Conservation (phyloP, 2,888 invertebrate species). For the Zygogramma bicolorata region DNA sequence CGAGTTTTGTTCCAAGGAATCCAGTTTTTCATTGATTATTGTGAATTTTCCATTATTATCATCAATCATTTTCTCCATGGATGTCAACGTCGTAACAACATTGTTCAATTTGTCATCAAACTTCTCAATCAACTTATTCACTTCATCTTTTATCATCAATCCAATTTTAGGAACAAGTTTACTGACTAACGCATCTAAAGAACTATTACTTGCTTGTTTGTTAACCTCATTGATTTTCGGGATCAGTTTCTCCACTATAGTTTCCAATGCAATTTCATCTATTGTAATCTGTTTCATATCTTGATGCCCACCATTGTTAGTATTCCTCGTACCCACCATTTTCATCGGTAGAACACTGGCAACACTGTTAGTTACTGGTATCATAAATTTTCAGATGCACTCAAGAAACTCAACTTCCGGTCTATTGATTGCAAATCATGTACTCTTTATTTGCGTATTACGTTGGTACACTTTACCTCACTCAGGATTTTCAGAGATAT, state of each 20-base stretch:
- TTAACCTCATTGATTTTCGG: neutral
- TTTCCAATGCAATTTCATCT: neutral
- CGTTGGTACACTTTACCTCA: too few relatives aligned
- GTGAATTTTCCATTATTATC: too few relatives aligned
- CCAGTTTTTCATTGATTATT: conserved; percentile 3
- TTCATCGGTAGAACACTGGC: neutral
- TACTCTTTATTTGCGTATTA: neutral
- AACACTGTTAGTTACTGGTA: neutral
- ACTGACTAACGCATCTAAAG: neutral
- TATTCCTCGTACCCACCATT: neutral
- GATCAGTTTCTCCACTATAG: neutral
- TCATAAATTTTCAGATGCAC: neutral
- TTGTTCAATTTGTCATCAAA: conserved; percentile 3
- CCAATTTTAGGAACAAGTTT: neutral
- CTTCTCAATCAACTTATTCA: neutral
- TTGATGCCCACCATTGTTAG: neutral
- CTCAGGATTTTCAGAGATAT: neutral
- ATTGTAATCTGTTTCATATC: neutral
- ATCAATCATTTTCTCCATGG: neutral
- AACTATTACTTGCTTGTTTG: neutral
- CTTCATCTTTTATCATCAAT: neutral
- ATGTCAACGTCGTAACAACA: neutral
- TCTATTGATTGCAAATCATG: neutral
- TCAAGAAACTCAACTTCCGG: neutral
- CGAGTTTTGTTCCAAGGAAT: neutral